A percentile compares a stretch with the other conserved stretches of the same genome.
These are phyloP conservation scores for Rhyacophila evoluta DNA, from an alignment of 2,888 invertebrate genomes.

Conservation along the genomic window DNA sequence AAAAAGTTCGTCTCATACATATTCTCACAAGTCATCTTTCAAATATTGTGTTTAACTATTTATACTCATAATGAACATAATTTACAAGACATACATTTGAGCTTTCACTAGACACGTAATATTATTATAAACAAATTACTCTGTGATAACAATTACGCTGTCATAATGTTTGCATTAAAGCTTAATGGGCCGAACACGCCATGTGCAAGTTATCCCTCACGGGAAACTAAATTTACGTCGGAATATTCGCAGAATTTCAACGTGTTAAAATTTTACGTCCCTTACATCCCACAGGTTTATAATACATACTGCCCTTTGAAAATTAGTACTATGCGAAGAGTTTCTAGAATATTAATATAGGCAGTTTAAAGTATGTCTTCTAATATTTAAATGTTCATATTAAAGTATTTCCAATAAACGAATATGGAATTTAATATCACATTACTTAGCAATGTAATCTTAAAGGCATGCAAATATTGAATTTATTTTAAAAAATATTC, in stretches of 20 bases:
- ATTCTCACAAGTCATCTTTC: too few relatives aligned
- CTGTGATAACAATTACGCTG: slow-evolving; percentile 19
- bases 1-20: too few relatives aligned
- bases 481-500: too few relatives aligned
- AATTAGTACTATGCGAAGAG: not conserved
- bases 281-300: not conserved
- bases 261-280: slow-evolving; percentile 23
- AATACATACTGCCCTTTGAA: not conserved
- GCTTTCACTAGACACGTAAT: not conserved
- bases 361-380: too few relatives aligned
- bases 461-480: too few relatives aligned
- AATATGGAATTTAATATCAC: too few relatives aligned
- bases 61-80: not conserved
- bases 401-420: too few relatives aligned
- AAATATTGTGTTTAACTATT: not conserved
- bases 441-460: too few relatives aligned
- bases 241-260: not conserved
- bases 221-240: not conserved
- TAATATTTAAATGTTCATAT: too few relatives aligned
- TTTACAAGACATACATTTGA: not conserved
- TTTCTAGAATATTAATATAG: too few relatives aligned
- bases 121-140: slow-evolving; percentile 17
- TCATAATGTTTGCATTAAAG: not conserved
- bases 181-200: slow-evolving; percentile 20
- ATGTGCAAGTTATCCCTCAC: not conserved